Evolutionary conservation across 2,888 invertebrate genomes (phyloP), one percentile per base, ranked within the genome.

Genomic region (Brenthis hecate): DNA sequence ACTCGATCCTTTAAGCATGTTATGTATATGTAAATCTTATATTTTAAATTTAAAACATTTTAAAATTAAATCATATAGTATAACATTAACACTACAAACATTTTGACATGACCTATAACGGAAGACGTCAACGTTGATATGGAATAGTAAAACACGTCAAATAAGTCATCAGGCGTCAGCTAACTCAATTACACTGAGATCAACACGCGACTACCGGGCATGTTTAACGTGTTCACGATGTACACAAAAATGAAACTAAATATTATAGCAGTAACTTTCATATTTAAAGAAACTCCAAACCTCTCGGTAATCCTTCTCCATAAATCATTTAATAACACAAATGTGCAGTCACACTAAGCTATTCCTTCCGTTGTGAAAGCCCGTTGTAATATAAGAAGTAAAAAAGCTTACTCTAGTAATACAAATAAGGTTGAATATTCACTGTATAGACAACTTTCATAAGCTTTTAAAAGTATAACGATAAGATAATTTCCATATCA

Each of bases 251-350:
- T 80, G 75, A 69, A 85, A 86, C 81, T 78, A 85, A 82, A 72
- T 66, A 62, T 75, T 61, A 77, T 75, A 74, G 68, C n/a, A 73
- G 80, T 86, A 81, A 81, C 79, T 50, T 76, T 78, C 80, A 87
- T 84, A 85, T 81, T 86, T 77, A 80, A 79, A 77, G 76, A 75
- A 82, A 77, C 75, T 73, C 73, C 13, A 75, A 73, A 78, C 73
- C 76, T 80, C 79, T 76, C 79, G 69, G 86, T 89, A 89, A 92
- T 92, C 89, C 91, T 86, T 84, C 82, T 85, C 86, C 89, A 92
- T 92, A 91, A 92, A 92, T 92, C 92, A 92, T 92, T 91, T 92
- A 91, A 92, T 92, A 92, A 91, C 92, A 90, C 89, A 89, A 92
- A 91, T 87, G 89, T 87, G 88, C 85, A 90, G 89, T 89, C 91